Percentiles rank a stretch among this genome's conserved stretches.
phyloP scores from a whole-genome alignment of 64 coral and sea anemone species.

The Montipora sp. region DNA sequence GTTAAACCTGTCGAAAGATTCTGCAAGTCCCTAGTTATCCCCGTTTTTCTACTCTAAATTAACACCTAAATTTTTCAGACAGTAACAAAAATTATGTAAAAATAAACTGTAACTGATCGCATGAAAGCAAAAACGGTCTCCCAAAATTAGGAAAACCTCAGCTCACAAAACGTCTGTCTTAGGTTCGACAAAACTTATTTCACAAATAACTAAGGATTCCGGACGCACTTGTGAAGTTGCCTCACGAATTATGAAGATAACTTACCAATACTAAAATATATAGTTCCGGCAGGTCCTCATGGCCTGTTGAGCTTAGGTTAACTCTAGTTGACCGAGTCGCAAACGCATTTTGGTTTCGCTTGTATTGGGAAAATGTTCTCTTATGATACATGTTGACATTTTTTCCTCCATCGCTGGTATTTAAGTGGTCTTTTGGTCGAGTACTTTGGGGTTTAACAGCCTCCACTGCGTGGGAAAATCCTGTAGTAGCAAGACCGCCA shows the following conservation, averaged over 20 bases:
- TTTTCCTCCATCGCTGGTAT: slow-evolving; percentile 13
- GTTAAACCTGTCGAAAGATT: neutral
- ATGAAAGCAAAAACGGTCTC: neutral
- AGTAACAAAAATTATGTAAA: slow-evolving; percentile 19
- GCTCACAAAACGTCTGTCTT: no score
- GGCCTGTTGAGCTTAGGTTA: slow-evolving; percentile 2
- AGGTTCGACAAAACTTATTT: neutral
- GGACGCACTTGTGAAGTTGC: slow-evolving; percentile 19
- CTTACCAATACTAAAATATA: slow-evolving; percentile 62
- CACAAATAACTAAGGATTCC: slow-evolving; percentile 9
- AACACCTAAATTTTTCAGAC: slow-evolving; percentile 19
- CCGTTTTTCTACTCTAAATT: neutral
- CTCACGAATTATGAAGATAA: slow-evolving; percentile 1
- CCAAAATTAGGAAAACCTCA: neutral
- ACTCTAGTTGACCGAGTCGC: neutral
- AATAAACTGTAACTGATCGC: slow-evolving; percentile 34
- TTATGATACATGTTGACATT: slow-evolving; percentile 33
- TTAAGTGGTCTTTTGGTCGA: neutral
- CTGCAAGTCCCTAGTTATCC: neutral
- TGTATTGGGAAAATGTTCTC: slow-evolving; percentile 8
- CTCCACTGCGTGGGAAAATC: slow-evolving; percentile 23
- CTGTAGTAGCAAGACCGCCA: slow-evolving; percentile 41
- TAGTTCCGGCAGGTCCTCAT: slow-evolving; percentile 49
- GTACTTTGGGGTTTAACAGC: neutral
- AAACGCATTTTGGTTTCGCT: neutral